These are phyloP conservation scores for Actenoides hombroni DNA, from an alignment of 2,113 vertebrate species.

Conservation along the genomic window DNA sequence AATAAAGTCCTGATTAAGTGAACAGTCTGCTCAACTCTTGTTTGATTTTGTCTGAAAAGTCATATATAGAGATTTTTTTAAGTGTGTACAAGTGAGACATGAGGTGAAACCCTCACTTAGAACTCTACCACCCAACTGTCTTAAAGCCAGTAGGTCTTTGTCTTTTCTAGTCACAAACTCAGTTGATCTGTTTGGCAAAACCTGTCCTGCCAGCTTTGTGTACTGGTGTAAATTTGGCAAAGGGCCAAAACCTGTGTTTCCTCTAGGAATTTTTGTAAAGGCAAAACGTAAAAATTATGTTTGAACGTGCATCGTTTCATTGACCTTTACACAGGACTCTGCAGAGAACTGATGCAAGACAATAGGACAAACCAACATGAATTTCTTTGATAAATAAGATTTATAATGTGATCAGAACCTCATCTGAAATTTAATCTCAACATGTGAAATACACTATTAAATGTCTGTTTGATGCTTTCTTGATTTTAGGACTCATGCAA, in stretches of 20 bases:
- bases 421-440: not conserved
- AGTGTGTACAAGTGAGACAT: not conserved
- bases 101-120: not conserved
- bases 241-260: not conserved
- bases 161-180: too few relatives aligned
- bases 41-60: not conserved
- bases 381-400: not conserved
- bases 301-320: rapidly evolving
- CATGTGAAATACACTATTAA: not conserved
- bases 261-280: not conserved
- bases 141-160: not conserved
- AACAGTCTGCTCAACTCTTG: not conserved
- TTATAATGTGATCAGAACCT: not conserved
- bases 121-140: not conserved
- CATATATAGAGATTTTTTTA: not conserved
- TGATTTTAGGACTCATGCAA: conserved; percentile 69
- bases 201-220: too few relatives aligned
- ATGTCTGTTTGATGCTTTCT: conserved; percentile 57
- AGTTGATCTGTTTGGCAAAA: too few relatives aligned
- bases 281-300: not conserved
- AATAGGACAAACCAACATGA: not conserved
- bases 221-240: not conserved
- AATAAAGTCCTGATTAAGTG: not conserved
- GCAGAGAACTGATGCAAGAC: not conserved
- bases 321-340: not conserved